Evolutionary conservation across 1,140 invertebrate genomes (phyloP).

Genomic region (Papilio polyxenes): DNA sequence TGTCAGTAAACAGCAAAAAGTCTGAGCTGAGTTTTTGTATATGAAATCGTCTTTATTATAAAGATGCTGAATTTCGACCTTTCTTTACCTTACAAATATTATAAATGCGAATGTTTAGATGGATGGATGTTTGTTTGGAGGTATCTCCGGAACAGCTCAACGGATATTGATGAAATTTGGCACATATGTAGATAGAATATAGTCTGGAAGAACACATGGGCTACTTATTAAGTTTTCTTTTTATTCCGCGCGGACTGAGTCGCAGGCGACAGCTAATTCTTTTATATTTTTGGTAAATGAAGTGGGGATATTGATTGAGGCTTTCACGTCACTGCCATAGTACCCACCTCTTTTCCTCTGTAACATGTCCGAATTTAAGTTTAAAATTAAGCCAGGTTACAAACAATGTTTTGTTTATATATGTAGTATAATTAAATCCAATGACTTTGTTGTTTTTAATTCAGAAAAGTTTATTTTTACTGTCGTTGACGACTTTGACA

Average conservation of each 20-base stretch:
- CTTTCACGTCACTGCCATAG: neutral
- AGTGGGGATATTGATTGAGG: neutral
- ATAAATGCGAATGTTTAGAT: too few species aligned
- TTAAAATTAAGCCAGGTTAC: neutral
- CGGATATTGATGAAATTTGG: too few species aligned
- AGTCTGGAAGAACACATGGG: too few species aligned
- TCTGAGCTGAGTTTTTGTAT: neutral
- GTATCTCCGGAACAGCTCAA: too few species aligned
- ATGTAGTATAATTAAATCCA: neutral
- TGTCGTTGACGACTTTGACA: neutral
- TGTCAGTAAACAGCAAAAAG: conserved; percentile 27
- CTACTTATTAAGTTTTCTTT: too few species aligned
- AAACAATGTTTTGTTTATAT: neutral
- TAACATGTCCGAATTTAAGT: neutral
- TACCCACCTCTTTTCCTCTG: neutral
- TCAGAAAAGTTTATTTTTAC: neutral
- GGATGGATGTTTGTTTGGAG: too few species aligned
- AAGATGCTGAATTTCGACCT: neutral
- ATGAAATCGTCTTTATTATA: neutral
- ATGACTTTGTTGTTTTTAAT: conserved; percentile 1
- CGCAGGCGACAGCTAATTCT: neutral
- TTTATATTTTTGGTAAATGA: neutral
- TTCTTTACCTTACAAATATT: neutral
- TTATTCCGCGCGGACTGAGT: too few species aligned
- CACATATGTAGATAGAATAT: too few species aligned